These are phyloP conservation scores for Leucophenga varia DNA, from an alignment of 1,140 invertebrate genomes.

Conservation along the genomic window DNA sequence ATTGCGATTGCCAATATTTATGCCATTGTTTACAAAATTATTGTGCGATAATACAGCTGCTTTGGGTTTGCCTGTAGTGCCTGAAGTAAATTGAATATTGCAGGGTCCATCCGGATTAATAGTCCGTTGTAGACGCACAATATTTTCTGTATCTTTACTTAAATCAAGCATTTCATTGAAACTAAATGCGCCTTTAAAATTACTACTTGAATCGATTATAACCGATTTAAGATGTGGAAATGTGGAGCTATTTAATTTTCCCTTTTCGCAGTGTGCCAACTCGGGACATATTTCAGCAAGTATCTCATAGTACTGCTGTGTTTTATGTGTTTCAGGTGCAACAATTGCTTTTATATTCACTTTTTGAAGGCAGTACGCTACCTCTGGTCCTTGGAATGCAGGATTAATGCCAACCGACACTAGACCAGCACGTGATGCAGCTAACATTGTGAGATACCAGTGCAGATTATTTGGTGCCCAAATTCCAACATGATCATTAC, in stretches of 20 bases:
- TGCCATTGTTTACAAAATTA: conserved; percentile 84
- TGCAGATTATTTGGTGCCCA: conserved; percentile 85
- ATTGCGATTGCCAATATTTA: conserved; percentile 64
- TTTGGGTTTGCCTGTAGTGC: conserved; percentile 76
- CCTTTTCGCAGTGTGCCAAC: conserved; percentile 34
- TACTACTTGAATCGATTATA: conserved; percentile 59
- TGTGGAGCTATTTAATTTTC: conserved; percentile 41
- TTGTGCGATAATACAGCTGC: conserved; percentile 81
- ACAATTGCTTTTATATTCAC: conserved; percentile 74
- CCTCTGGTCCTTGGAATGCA: conserved; percentile 72
- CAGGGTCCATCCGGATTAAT: conserved; percentile 66
- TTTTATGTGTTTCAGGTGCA: conserved; percentile 66
- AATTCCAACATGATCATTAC: conserved; percentile 82
- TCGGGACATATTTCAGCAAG: conserved; percentile 61
- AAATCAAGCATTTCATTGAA: conserved; percentile 62
- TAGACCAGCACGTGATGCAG: conserved; percentile 77
- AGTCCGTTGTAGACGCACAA: conserved; percentile 18
- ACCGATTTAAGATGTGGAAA: conserved; percentile 61
- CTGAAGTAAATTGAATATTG: conserved; percentile 88
- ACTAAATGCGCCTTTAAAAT: conserved; percentile 63
- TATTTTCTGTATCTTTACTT: conserved; percentile 36
- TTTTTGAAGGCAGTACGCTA: conserved; percentile 80
- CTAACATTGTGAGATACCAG: conserved; percentile 80
- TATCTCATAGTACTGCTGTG: conserved; percentile 73
- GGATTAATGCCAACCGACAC: conserved; percentile 86